Percentiles rank a stretch among this genome's conserved stretches.
These are phyloP conservation scores for Agelastica alni DNA, from an alignment of 2,888 invertebrate genomes.

Conservation along the genomic window DNA sequence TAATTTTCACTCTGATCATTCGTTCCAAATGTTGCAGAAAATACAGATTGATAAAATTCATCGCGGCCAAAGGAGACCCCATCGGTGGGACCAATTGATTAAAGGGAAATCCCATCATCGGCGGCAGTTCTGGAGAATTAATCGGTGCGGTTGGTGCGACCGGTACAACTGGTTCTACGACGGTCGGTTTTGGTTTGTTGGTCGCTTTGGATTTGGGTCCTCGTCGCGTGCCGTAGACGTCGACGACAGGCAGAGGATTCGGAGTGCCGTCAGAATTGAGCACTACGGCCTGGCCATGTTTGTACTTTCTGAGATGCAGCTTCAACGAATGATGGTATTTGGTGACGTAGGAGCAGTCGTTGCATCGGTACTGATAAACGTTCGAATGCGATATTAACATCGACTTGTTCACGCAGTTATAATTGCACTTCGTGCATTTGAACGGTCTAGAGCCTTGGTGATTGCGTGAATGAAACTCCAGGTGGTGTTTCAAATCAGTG, in stretches of 20 bases:
- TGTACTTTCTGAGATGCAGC: constrained; percentile 89
- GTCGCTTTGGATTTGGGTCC: constrained; percentile 70
- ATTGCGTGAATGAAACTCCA: constrained; percentile 95
- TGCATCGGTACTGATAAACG: constrained; percentile 90
- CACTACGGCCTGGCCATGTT: constrained; percentile 89
- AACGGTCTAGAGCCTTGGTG: constrained; percentile 96
- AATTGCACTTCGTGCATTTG: constrained; percentile 86
- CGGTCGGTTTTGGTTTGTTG: constrained; percentile 23
- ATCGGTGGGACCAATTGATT: too few relatives aligned
- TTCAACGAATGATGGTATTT: constrained; percentile 98
- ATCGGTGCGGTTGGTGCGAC: too few relatives aligned
- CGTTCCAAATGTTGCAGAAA: too few relatives aligned
- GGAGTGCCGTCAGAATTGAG: constrained; percentile 87
- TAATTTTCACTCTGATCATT: too few relatives aligned
- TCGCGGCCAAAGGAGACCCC: too few relatives aligned
- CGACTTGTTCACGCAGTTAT: constrained; percentile 95
- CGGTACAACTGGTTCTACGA: too few relatives aligned
- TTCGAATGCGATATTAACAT: constrained; percentile 98
- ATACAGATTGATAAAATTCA: too few relatives aligned
- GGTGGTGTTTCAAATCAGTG: constrained; percentile 97
- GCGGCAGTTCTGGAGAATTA: too few relatives aligned
- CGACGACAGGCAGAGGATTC: constrained; percentile 85
- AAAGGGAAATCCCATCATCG: too few relatives aligned
- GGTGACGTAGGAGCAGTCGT: constrained; percentile 92
- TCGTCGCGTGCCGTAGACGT: constrained; percentile 86